Percentiles rank a stretch among this genome's conserved stretches.
phyloP scores from a whole-genome alignment of 2,888 invertebrate species.

The Tetrapedia diversipes region DNA sequence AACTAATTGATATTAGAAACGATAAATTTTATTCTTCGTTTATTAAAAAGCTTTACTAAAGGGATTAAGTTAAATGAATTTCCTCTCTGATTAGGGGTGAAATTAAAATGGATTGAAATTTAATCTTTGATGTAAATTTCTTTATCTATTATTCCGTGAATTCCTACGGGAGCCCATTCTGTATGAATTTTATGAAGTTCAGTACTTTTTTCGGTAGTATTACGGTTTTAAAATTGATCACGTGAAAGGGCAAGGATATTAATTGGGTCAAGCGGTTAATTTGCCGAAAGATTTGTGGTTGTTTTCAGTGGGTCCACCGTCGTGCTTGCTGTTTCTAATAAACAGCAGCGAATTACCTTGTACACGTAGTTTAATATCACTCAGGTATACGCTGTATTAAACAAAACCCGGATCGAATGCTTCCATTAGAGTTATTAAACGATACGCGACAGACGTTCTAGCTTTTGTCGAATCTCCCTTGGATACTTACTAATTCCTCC shows the following conservation, averaged over 20 bases:
- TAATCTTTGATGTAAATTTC: no score
- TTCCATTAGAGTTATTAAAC: slow-evolving; percentile 38
- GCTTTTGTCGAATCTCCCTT: neutral
- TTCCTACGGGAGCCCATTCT: no score
- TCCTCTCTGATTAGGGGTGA: no score
- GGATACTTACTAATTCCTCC: slow-evolving; percentile 25
- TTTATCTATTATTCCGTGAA: no score
- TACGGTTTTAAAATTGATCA: no score
- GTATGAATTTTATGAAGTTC: no score
- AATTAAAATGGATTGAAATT: no score
- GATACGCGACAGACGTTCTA: neutral
- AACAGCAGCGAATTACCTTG: slow-evolving; percentile 1
- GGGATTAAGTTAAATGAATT: no score
- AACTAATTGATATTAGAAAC: no score
- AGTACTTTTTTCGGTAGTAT: no score
- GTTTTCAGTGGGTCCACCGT: neutral
- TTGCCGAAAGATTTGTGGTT: neutral
- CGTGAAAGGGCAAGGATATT: neutral
- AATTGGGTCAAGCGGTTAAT: slow-evolving; percentile 19
- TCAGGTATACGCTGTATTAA: neutral
- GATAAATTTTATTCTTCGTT: no score
- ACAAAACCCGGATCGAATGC: slow-evolving; percentile 1
- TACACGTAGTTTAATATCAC: slow-evolving; percentile 16
- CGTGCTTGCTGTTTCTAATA: slow-evolving; percentile 8
- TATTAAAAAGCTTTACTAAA: no score